phyloP scores from a whole-genome alignment of 1,140 invertebrate species.

The Wiebesia pumilae region DNA sequence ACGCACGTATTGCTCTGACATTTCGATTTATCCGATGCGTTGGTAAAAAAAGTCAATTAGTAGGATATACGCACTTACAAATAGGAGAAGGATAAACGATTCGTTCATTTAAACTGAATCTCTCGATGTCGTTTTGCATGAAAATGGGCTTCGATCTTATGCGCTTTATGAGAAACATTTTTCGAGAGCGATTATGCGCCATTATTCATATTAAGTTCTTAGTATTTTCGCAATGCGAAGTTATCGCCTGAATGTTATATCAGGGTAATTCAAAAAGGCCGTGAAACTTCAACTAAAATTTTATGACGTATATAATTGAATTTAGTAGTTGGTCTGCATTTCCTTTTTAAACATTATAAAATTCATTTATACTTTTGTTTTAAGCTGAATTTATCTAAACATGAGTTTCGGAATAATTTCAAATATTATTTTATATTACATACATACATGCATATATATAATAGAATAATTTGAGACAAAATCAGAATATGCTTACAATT shows the following conservation, averaged over 20 bases:
- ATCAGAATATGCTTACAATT: too few relatives aligned
- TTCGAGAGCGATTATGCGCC: background rate
- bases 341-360: background rate
- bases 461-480: too few relatives aligned
- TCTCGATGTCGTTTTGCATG: background rate
- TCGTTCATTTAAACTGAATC: background rate
- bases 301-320: background rate
- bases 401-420: too few relatives aligned
- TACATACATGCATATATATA: too few relatives aligned
- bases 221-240: background rate
- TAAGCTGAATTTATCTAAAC: background rate
- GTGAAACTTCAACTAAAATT: background rate
- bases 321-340: background rate
- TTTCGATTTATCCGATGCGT: background rate
- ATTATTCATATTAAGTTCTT: background rate
- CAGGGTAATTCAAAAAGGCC: too few relatives aligned
- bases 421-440: too few relatives aligned
- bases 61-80: too few relatives aligned
- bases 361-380: background rate
- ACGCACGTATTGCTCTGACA: background rate
- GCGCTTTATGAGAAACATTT: background rate
- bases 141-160: too few relatives aligned
- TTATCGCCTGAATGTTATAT: background rate
- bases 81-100: background rate
- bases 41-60: too few relatives aligned